phyloP scores from a whole-genome alignment of 2,113 vertebrate species.

The Stictonetta naevosa region DNA sequence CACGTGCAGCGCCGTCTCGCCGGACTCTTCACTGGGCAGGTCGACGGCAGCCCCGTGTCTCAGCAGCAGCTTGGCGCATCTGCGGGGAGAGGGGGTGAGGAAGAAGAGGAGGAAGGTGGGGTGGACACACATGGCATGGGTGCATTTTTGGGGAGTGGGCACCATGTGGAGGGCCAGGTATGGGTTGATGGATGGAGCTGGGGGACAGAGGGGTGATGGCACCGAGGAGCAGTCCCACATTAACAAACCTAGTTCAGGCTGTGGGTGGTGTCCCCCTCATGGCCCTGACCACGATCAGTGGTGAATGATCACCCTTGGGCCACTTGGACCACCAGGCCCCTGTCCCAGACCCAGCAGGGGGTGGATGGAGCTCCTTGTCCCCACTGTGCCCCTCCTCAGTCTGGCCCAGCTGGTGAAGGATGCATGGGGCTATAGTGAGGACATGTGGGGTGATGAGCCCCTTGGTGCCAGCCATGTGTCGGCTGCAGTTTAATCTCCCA shows the following conservation, averaged over 20 bases:
- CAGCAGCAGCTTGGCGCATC: conserved; percentile 79
- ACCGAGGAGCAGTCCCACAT: neutral
- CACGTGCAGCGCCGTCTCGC: conserved; percentile 76
- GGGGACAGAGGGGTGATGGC: neutral
- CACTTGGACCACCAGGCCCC: neutral
- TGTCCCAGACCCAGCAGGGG: too few species aligned
- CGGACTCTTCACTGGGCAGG: conserved; percentile 25
- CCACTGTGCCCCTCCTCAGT: neutral
- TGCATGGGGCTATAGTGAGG: neutral
- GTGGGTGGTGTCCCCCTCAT: neutral
- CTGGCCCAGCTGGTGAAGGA: fast-evolving
- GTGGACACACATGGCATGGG: neutral
- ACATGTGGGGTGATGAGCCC: neutral
- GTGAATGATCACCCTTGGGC: neutral
- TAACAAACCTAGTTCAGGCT: too few species aligned
- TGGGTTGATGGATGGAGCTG: neutral
- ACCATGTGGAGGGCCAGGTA: fast-evolving
- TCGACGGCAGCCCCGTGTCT: conserved; percentile 68
- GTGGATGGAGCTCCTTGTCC: neutral
- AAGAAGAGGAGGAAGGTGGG: too few species aligned
- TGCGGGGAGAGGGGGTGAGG: conserved; percentile 1
- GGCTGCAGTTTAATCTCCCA: neutral
- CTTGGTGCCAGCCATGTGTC: neutral
- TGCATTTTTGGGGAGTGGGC: too few species aligned
- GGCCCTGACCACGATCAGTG: fast-evolving